These are phyloP conservation scores for Agrypnus murinus DNA, from an alignment of 2,888 invertebrate genomes.

Conservation along the genomic window DNA sequence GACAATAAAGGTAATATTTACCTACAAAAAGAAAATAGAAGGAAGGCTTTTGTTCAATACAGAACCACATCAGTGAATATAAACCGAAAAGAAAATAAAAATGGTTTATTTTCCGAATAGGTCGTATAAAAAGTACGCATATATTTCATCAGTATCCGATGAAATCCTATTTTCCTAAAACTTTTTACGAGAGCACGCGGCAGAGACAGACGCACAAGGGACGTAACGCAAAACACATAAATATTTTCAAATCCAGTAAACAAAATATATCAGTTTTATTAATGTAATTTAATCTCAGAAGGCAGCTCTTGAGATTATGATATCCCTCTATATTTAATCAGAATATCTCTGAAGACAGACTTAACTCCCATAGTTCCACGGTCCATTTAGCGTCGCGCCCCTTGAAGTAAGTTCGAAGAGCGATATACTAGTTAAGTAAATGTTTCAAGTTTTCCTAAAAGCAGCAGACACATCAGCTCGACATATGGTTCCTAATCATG, in stretches of 20 bases:
- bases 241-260: slow-evolving; percentile 59
- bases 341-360: slow-evolving; percentile 47
- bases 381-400: slow-evolving; percentile 51
- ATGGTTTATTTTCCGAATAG: slow-evolving; percentile 54
- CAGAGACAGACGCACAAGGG: slow-evolving; percentile 44
- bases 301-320: slow-evolving; percentile 53
- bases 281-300: slow-evolving; percentile 54
- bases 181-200: slow-evolving; percentile 54
- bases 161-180: slow-evolving; percentile 56
- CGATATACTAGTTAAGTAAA: not conserved
- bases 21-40: slow-evolving; percentile 49
- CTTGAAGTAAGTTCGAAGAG: slow-evolving; percentile 38
- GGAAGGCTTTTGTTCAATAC: slow-evolving; percentile 47
- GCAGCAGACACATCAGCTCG: slow-evolving; percentile 27
- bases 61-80: slow-evolving; percentile 50
- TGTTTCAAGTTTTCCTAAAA: slow-evolving; percentile 43
- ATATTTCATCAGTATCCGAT: slow-evolving; percentile 56
- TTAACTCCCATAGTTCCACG: slow-evolving; percentile 48
- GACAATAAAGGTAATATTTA: slow-evolving; percentile 52
- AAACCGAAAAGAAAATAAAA: slow-evolving; percentile 54
- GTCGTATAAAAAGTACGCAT: slow-evolving; percentile 56
- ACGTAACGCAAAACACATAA: slow-evolving; percentile 55
- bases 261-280: slow-evolving; percentile 55
- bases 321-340: slow-evolving; percentile 53
- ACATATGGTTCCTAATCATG: slow-evolving; percentile 49